A percentile compares a stretch with the other conserved stretches of the same genome.
These are phyloP conservation scores for Bambusicola thoracicus DNA, from an alignment of 2,113 vertebrate genomes.

Conservation along the genomic window DNA sequence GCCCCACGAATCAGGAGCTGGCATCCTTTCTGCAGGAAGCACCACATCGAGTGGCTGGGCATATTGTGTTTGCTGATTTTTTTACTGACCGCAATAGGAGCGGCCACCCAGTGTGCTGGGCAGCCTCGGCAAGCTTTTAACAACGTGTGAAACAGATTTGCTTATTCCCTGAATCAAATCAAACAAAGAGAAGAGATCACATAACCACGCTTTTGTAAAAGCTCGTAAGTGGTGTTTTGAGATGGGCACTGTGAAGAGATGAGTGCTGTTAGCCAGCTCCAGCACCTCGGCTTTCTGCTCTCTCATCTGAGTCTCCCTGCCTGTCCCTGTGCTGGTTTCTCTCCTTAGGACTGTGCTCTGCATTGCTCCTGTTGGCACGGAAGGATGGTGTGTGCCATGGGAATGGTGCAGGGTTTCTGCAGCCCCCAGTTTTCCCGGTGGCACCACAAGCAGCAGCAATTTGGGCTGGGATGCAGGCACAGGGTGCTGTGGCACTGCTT, in stretches of 20 bases:
- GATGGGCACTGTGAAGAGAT: fast-evolving
- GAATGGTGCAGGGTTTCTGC: not conserved
- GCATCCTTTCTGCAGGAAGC: not conserved
- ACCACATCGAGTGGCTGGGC: not conserved
- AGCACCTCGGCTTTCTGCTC: not conserved
- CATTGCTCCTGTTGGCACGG: not conserved
- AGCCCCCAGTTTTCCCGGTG: fast-evolving
- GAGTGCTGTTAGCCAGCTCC: not conserved
- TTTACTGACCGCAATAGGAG: not conserved
- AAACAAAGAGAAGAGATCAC: not conserved
- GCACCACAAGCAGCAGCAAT: fast-evolving
- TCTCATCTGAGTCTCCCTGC: not conserved
- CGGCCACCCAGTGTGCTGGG: not conserved
- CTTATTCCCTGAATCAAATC: not conserved
- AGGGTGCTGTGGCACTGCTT: not conserved
- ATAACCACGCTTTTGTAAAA: too few species aligned
- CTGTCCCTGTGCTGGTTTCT: not conserved
- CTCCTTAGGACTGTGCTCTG: not conserved
- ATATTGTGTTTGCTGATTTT: not conserved
- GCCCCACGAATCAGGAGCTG: not conserved
- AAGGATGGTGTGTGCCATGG: fast-evolving
- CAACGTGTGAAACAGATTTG: not conserved
- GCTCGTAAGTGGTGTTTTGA: not conserved
- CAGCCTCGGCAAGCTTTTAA: not conserved
- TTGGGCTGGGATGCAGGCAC: not conserved